These are phyloP conservation scores for Globicephala melas DNA, from an alignment of 2,113 vertebrate genomes.

Conservation along the genomic window DNA sequence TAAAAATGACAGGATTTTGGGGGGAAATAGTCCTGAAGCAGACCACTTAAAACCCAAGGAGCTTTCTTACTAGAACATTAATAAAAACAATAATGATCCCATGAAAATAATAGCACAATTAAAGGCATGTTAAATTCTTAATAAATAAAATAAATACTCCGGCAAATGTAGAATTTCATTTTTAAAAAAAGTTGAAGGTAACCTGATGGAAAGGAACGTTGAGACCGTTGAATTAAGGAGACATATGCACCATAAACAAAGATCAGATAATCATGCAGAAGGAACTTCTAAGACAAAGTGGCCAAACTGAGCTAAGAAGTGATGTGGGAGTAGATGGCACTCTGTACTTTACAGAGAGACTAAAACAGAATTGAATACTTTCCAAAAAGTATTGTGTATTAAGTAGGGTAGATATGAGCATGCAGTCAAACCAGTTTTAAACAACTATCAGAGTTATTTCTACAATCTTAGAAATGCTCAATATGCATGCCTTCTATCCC, in stretches of 20 bases:
- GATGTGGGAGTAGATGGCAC: neutral
- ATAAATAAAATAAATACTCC: neutral
- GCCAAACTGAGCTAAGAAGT: neutral
- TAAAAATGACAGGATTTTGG: neutral
- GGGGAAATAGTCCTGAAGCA: neutral
- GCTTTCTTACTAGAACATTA: neutral
- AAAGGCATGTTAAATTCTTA: neutral
- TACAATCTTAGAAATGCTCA: neutral
- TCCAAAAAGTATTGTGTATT: neutral
- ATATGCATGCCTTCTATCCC: neutral
- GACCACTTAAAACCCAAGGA: neutral
- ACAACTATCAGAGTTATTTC: neutral
- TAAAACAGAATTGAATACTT: neutral
- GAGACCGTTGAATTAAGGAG: neutral
- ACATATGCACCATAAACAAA: neutral
- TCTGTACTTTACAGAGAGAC: neutral
- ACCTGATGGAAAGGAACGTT: neutral
- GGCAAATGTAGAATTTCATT: neutral
- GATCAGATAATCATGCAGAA: neutral
- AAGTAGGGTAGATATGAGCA: neutral
- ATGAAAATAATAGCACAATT: neutral
- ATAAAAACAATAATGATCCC: neutral
- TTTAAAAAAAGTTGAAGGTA: neutral
- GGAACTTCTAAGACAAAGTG: neutral
- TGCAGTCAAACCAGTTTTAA: neutral